These are phyloP conservation scores for Pelagia noctiluca DNA, from an alignment of 30 jellyfish, hydroid and myxozoan species.

Conservation along the genomic window DNA sequence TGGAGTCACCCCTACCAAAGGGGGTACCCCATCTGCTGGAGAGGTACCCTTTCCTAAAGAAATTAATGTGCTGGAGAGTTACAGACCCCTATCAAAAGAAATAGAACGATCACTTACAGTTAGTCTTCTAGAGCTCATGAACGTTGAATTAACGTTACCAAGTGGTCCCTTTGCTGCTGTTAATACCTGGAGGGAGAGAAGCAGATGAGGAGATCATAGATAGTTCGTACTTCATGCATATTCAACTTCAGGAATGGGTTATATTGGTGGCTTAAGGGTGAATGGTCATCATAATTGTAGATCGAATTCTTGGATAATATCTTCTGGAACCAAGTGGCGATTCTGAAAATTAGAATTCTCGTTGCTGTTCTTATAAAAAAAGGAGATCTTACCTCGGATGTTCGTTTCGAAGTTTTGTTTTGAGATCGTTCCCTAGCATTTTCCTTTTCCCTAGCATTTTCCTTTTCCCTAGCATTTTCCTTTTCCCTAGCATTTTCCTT, in stretches of 20 bases:
- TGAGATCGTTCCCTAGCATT: neutral
- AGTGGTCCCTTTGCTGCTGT: no score
- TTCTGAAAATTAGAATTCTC: constrained; percentile 8
- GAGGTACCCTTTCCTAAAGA: no score
- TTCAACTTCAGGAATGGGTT: neutral
- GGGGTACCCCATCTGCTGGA: no score
- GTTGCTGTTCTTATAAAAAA: neutral
- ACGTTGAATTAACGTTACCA: no score
- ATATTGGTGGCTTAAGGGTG: neutral
- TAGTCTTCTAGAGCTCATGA: no score
- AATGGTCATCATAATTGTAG: neutral
- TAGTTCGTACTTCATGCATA: no score
- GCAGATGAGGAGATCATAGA: no score
- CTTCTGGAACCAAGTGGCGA: constrained; percentile 52
- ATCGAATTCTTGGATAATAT: neutral
- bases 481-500: neutral
- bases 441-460: neutral
- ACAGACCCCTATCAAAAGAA: no score
- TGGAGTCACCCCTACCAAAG: no score
- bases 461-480: neutral
- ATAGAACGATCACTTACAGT: no score
- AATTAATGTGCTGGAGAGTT: no score
- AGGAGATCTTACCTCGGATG: neutral
- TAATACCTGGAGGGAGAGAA: no score
- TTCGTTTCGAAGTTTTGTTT: neutral